Conservation (phyloP, 2,113 vertebrate genomes). For the Thomomys bottae region DNA sequence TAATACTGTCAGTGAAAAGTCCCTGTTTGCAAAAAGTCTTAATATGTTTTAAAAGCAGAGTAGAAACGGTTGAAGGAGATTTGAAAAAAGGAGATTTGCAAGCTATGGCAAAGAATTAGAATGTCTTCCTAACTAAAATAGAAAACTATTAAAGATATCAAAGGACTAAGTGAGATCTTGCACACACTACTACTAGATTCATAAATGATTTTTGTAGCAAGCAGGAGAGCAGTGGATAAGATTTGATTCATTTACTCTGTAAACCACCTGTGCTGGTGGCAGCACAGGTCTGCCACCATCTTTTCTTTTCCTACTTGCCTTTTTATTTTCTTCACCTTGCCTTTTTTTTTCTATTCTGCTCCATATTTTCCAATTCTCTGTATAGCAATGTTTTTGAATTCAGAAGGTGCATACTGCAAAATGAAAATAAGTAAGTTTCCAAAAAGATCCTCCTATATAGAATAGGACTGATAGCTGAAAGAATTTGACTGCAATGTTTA, state of each 20-base stretch:
- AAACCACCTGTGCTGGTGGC: no score
- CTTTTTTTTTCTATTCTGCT: neutral
- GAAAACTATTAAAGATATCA: neutral
- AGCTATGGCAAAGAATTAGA: neutral
- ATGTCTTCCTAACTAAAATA: neutral
- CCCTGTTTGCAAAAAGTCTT: neutral
- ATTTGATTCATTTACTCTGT: neutral
- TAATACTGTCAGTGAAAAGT: neutral
- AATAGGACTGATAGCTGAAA: conserved; percentile 12
- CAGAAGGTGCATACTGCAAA: neutral
- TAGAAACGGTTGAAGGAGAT: neutral
- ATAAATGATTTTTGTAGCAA: neutral
- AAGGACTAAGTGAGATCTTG: neutral
- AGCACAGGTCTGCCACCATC: neutral
- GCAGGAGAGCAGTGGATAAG: neutral
- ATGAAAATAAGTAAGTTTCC: neutral
- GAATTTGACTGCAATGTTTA: conserved; percentile 22
- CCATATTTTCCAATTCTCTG: neutral
- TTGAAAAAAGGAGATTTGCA: neutral
- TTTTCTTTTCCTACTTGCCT: neutral
- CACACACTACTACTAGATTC: neutral
- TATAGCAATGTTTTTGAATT: neutral
- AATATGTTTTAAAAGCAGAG: neutral
- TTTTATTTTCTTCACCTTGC: rapidly evolving
- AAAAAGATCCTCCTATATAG: neutral